Evolutionary conservation across 2,888 invertebrate genomes (phyloP), one percentile per base, ranked within the genome.

Genomic region (Caenorhabditis doughertyi): DNA sequence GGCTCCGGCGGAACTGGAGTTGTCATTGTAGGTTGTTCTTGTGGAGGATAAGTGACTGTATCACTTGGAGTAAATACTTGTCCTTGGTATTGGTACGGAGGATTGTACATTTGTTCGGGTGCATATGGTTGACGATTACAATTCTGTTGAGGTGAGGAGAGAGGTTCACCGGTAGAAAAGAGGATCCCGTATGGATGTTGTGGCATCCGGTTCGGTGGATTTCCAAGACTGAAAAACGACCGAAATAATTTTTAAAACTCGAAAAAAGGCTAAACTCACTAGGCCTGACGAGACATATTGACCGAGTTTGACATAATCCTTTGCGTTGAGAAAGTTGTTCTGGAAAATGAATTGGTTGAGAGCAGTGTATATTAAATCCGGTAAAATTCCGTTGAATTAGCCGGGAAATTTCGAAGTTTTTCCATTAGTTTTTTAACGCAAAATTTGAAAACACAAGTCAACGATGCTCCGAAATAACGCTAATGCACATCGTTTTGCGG

Each of bases 261-360:
- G 11, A 64, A n/a, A 42, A 27, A 47, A n/a, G 16, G 27, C 9
- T 2, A 13, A 42, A 39, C 51, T 13, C 35, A 53, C 53, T 29
- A 39, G 21, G 23, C 27, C 21, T 29, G 32, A 16, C 42, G 11
- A n/a, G 29, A 16, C 55, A 2, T 27, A 2, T 8, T 4, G 11
- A 74, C 58, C 68, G 62, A 53, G 72, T 79, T 72, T 74, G 83
- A 79, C 83, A 83, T 83, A 79, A 76, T 77, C 67, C 44, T 65
- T 80, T 35, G 53, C 74, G 73, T 83, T 83, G 79, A 79, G 79
- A 51, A 71, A 39, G 27, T 18, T 1, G 5, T 35, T 25, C 18
- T 21, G 13, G 51, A 53, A 55, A 71, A 42, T 27, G 27, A 44
- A 55, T 60, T 25, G 21, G 39, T 49, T 32, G 11, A 23, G 11